A percentile compares a stretch with the other conserved stretches of the same genome.
Conservation (phyloP, 2,888 invertebrate species). For the Meliscaeva auricollis region DNA sequence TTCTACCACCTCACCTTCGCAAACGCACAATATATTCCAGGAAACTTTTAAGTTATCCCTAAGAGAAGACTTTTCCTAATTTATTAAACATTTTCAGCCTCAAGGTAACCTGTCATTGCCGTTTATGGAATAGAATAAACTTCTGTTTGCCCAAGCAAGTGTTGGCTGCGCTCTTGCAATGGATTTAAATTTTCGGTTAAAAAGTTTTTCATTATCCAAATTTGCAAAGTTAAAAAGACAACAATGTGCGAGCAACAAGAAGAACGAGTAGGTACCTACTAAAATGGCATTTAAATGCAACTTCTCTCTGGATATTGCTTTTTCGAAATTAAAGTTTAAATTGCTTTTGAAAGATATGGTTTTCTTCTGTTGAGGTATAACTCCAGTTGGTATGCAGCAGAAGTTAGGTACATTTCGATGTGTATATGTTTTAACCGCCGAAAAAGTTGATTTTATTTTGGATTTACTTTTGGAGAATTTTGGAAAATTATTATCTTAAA, state of each 20-base stretch:
- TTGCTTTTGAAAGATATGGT: conserved; percentile 5
- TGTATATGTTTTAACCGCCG: no score
- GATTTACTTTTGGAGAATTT: no score
- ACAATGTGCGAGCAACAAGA: background rate
- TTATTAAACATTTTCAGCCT: background rate
- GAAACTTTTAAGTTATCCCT: background rate
- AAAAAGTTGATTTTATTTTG: no score
- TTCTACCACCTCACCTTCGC: no score
- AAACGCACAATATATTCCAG: no score
- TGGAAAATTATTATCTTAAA: no score
- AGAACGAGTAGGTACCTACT: background rate
- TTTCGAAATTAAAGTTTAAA: conserved; percentile 17
- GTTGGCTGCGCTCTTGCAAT: background rate
- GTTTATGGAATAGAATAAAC: background rate
- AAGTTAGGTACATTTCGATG: no score
- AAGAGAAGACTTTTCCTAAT: background rate
- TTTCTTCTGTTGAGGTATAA: background rate
- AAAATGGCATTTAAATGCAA: conserved; percentile 21
- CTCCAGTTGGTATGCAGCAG: no score
- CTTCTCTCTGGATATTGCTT: background rate
- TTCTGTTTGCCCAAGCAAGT: no score
- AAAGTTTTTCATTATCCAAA: conserved; percentile 18
- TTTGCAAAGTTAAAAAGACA: conserved; percentile 14
- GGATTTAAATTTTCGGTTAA: background rate
- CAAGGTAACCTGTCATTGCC: conserved; percentile 5